Conservation (phyloP, 92 coral and sea anemone genomes). For the Siderastrea radians region DNA sequence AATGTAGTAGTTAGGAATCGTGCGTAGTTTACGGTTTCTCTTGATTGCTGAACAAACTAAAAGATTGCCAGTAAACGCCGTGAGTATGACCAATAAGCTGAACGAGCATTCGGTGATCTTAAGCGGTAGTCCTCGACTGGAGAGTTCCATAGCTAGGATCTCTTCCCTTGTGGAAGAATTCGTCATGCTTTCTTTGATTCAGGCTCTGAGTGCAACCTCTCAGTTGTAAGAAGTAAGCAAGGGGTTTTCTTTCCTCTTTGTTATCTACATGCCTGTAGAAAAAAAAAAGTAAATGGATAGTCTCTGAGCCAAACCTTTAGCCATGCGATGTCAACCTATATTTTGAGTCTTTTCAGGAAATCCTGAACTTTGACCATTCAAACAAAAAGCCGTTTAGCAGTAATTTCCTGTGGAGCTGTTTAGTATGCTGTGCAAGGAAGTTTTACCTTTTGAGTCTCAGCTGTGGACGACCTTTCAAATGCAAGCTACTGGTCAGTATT, state of each 20-base stretch:
- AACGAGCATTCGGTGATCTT: constrained; percentile 28
- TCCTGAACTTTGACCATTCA: too few species aligned
- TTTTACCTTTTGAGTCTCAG: too few species aligned
- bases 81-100: constrained; percentile 1
- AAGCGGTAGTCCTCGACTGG: constrained; percentile 29
- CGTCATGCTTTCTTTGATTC: background rate
- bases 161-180: constrained; percentile 20
- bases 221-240: constrained; percentile 64
- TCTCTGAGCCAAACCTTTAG: too few species aligned
- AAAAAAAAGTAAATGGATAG: background rate
- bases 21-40: constrained; percentile 55
- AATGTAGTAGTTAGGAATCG: constrained; percentile 62
- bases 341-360: too few species aligned
- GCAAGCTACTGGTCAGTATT: too few species aligned
- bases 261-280: background rate
- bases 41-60: constrained; percentile 62
- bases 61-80: constrained; percentile 52
- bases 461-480: too few species aligned
- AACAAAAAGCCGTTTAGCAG: too few species aligned
- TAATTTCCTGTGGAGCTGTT: too few species aligned
- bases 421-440: too few species aligned
- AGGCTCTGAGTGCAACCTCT: background rate
- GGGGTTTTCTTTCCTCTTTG: background rate
- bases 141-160: constrained; percentile 19
- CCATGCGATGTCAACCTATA: too few species aligned